Percentiles rank a stretch among this genome's conserved stretches.
These are phyloP conservation scores for Monomorium pharaonis DNA, from an alignment of 1,140 invertebrate genomes.

Conservation along the genomic window DNA sequence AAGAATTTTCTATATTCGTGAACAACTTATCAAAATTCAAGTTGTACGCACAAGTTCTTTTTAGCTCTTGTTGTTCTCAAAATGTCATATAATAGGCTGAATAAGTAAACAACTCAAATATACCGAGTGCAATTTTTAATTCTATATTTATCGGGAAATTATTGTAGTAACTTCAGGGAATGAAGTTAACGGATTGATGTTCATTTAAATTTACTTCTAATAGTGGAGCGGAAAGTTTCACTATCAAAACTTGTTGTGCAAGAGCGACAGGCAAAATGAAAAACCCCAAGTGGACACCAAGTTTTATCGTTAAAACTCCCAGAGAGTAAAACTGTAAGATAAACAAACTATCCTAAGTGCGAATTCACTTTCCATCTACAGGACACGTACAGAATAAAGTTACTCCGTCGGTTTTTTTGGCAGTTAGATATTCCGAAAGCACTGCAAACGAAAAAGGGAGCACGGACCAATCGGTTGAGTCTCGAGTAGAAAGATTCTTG, in stretches of 20 bases:
- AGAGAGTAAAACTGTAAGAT: slow-evolving; percentile 2
- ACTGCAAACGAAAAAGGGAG: neutral
- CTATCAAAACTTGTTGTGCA: neutral
- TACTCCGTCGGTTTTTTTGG: neutral
- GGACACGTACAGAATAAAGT: neutral
- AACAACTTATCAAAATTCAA: neutral
- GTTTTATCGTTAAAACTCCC: neutral
- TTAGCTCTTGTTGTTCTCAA: neutral
- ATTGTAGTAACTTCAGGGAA: neutral
- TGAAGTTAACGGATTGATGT: neutral
- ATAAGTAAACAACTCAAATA: neutral
- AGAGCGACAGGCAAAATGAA: neutral
- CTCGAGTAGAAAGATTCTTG: slow-evolving; percentile 23
- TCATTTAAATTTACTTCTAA: neutral
- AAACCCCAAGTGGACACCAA: neutral
- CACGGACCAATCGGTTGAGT: slow-evolving; percentile 41
- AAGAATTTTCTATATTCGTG: neutral
- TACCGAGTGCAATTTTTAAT: neutral
- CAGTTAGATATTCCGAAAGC: neutral
- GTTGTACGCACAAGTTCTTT: neutral
- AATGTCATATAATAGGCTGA: neutral
- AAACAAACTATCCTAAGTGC: neutral
- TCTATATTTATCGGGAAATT: neutral
- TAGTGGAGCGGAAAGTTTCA: slow-evolving; percentile 12
- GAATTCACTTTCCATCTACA: neutral